Evolutionary conservation across 2,888 invertebrate genomes (phyloP).

Genomic region (Pseudanteris insignis): DNA sequence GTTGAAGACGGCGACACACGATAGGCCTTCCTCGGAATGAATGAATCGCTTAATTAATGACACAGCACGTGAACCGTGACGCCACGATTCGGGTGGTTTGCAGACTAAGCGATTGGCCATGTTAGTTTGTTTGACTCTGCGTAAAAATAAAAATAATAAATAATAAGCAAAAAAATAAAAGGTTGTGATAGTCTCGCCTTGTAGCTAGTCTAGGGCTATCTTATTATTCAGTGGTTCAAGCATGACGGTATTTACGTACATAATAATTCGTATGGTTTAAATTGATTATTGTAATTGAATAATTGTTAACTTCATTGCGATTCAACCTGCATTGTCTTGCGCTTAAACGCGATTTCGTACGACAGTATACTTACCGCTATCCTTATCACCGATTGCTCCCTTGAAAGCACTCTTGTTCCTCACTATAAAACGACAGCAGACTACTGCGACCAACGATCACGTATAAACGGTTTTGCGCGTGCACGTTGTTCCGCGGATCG

Average conservation of each 20-base stretch:
- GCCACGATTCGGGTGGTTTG: conserved; percentile 52
- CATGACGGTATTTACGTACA: conserved; percentile 65
- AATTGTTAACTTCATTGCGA: conserved; percentile 61
- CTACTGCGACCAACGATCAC: too few relatives aligned
- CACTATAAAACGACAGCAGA: conserved; percentile 9
- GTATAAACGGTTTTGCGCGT: too few relatives aligned
- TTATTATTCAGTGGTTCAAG: conserved; percentile 62
- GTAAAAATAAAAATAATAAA: conserved; percentile 10
- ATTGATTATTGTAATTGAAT: conserved; percentile 61
- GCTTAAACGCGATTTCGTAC: conserved; percentile 31
- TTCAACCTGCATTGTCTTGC: conserved; percentile 47
- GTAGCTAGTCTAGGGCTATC: conserved; percentile 65
- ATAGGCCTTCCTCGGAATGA: conserved; percentile 33
- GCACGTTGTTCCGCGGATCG: too few relatives aligned
- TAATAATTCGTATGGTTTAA: conserved; percentile 63
- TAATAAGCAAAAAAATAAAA: too few relatives aligned
- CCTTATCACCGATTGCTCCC: conserved; percentile 25
- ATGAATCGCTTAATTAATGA: conserved; percentile 44
- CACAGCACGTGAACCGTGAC: conserved; percentile 44
- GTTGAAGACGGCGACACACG: conserved; percentile 23
- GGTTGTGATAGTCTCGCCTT: conserved; percentile 58
- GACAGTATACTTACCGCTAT: conserved; percentile 32
- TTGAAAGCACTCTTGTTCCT: conserved; percentile 22
- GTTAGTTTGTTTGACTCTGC: conserved; percentile 52
- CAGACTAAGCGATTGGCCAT: conserved; percentile 55